A percentile compares a stretch with the other conserved stretches of the same genome.
These are phyloP conservation scores for Stichodactyla helianthus DNA, from an alignment of 64 coral and sea anemone genomes.

Conservation along the genomic window DNA sequence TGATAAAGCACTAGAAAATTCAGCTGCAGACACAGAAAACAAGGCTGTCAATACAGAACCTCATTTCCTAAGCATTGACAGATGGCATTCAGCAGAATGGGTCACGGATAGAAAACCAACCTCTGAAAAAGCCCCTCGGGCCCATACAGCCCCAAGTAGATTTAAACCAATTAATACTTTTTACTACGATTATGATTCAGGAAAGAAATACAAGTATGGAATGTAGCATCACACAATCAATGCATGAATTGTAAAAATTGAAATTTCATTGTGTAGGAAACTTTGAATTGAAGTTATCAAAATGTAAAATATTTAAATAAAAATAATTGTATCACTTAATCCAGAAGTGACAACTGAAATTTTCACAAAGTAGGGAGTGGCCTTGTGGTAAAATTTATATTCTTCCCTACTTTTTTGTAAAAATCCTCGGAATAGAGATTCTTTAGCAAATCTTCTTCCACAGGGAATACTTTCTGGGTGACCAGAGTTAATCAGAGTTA, in stretches of 20 bases:
- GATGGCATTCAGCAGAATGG: slow-evolving; percentile 79
- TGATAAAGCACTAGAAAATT: slow-evolving; percentile 2
- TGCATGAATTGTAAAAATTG: too few relatives aligned
- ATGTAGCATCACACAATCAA: background rate
- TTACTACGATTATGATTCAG: slow-evolving; percentile 69
- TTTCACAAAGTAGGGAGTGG: too few relatives aligned
- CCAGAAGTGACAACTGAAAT: too few relatives aligned
- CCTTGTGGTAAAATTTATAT: too few relatives aligned
- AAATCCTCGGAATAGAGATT: too few relatives aligned
- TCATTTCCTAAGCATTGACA: slow-evolving; percentile 69
- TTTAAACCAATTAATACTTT: slow-evolving; percentile 67
- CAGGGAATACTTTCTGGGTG: too few relatives aligned
- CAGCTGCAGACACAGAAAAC: background rate
- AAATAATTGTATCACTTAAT: too few relatives aligned
- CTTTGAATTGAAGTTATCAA: too few relatives aligned
- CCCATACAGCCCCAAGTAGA: slow-evolving; percentile 49
- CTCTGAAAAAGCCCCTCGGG: slow-evolving; percentile 26
- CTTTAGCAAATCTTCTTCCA: too few relatives aligned
- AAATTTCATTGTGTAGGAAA: background rate
- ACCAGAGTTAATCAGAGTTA: too few relatives aligned
- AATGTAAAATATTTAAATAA: too few relatives aligned
- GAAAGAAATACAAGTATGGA: slow-evolving; percentile 16
- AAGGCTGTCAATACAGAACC: slow-evolving; percentile 68
- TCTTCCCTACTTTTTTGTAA: too few relatives aligned
- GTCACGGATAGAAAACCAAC: slow-evolving; percentile 57